These are phyloP conservation scores for Fragum sueziense DNA, from an alignment of 2,888 invertebrate genomes.

Conservation along the genomic window DNA sequence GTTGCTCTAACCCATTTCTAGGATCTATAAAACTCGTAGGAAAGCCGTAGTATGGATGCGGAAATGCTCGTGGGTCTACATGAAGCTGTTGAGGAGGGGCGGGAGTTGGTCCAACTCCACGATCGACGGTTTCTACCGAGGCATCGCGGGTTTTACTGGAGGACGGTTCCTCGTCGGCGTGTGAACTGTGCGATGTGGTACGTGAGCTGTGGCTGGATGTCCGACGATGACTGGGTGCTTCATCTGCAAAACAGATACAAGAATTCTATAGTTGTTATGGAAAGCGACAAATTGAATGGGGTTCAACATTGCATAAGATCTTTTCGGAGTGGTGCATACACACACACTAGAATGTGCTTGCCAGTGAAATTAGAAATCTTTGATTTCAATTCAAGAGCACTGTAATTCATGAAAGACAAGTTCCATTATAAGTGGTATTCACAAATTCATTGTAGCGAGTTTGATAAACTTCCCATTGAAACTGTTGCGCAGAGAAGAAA, in stretches of 20 bases:
- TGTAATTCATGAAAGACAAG: too few species aligned
- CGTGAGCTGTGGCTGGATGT: slow-evolving; percentile 62
- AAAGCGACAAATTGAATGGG: too few species aligned
- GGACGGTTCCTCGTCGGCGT: slow-evolving; percentile 76
- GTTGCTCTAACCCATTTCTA: slow-evolving; percentile 69
- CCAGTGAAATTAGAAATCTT: too few species aligned
- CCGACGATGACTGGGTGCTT: slow-evolving; percentile 49
- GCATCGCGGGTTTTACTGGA: slow-evolving; percentile 64
- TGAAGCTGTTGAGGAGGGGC: slow-evolving; percentile 75
- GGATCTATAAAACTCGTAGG: slow-evolving; percentile 66
- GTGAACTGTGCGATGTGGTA: slow-evolving; percentile 71
- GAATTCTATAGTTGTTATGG: too few species aligned
- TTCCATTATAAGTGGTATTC: too few species aligned
- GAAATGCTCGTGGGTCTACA: slow-evolving; percentile 64
- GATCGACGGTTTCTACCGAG: slow-evolving; percentile 78
- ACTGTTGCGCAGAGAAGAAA: too few species aligned
- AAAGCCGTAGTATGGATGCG: slow-evolving; percentile 58
- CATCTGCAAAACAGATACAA: slow-evolving; percentile 46
- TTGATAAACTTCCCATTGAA: too few species aligned
- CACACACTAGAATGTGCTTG: too few species aligned
- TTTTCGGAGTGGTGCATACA: too few species aligned
- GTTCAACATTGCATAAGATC: too few species aligned
- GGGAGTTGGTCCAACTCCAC: slow-evolving; percentile 81
- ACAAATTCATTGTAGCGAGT: too few species aligned
- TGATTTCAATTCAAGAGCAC: too few species aligned